These are phyloP conservation scores for Fregetta grallaria DNA, from an alignment of 2,113 vertebrate species.

Conservation along the genomic window DNA sequence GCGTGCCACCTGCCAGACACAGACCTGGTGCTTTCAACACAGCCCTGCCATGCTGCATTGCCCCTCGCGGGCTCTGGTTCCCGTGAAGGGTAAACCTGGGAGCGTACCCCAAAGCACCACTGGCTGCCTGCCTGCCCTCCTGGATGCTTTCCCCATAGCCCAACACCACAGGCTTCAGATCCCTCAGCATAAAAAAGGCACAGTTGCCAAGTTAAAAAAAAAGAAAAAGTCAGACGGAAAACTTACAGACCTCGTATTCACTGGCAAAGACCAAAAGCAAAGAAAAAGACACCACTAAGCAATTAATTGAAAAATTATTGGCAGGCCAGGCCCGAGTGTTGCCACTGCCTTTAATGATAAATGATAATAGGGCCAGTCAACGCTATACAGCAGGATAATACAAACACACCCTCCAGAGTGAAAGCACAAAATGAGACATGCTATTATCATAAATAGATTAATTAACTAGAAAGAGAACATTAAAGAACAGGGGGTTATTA, in stretches of 20 bases:
- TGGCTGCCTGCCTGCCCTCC: background rate
- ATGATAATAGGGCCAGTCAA: conserved; percentile 37
- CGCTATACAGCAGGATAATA: background rate
- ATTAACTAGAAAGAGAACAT: conserved; percentile 53
- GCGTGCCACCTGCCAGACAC: background rate
- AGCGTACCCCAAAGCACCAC: fast-evolving
- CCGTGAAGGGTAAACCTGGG: background rate
- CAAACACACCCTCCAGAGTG: conserved; percentile 40
- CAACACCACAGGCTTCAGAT: background rate
- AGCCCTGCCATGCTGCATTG: fast-evolving
- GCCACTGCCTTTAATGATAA: conserved; percentile 38
- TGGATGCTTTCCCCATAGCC: background rate
- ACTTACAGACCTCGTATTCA: background rate
- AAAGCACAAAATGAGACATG: conserved; percentile 44
- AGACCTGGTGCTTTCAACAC: background rate
- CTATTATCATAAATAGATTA: conserved; percentile 62
- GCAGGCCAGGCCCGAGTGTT: conserved; percentile 20
- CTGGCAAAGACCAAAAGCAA: background rate
- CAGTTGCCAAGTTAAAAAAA: background rate
- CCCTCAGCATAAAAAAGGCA: background rate
- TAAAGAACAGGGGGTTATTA: conserved; percentile 43
- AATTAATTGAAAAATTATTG: conserved; percentile 59
- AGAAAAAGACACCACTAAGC: background rate
- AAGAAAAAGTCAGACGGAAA: background rate
- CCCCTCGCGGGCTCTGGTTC: fast-evolving